Evolutionary conservation across 2,888 invertebrate genomes (phyloP).

Genomic region (Orgyia antiqua): DNA sequence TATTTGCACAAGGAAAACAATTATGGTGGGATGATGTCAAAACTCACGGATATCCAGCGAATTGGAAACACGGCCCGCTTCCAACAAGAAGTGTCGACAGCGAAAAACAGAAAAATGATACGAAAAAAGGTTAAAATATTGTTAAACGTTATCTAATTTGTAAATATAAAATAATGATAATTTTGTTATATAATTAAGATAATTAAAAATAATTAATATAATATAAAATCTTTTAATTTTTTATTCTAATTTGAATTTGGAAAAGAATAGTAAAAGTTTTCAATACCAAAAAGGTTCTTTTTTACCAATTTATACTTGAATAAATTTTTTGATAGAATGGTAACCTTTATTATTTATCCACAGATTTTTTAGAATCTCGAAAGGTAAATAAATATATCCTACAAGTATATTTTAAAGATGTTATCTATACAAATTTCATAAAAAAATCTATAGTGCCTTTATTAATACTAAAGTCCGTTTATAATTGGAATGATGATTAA

Average conservation of each 20-base stretch:
- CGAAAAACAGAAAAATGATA: constrained; percentile 35
- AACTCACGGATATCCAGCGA: constrained; percentile 58
- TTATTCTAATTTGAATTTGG: not conserved
- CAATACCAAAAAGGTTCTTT: too few species aligned
- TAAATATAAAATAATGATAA: too few species aligned
- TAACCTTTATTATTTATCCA: too few species aligned
- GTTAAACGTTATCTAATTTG: constrained; percentile 24
- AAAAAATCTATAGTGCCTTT: too few species aligned
- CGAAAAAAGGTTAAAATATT: constrained; percentile 29
- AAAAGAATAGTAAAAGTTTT: too few species aligned
- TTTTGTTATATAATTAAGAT: constrained; percentile 15
- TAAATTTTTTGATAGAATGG: not conserved
- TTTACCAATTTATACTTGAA: too few species aligned
- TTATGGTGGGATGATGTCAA: constrained; percentile 86
- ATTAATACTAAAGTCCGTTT: too few species aligned
- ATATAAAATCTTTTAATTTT: not conserved
- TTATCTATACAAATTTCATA: too few species aligned
- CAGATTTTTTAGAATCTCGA: too few species aligned
- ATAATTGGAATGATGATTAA: too few species aligned
- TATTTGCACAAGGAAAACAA: constrained; percentile 86
- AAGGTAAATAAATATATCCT: too few species aligned
- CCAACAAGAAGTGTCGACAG: constrained; percentile 39
- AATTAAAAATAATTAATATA: constrained; percentile 2
- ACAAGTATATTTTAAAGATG: too few species aligned
- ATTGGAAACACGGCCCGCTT: constrained; percentile 61